Conservation (phyloP, 2,888 invertebrate species). For the Xylocampa areola region DNA sequence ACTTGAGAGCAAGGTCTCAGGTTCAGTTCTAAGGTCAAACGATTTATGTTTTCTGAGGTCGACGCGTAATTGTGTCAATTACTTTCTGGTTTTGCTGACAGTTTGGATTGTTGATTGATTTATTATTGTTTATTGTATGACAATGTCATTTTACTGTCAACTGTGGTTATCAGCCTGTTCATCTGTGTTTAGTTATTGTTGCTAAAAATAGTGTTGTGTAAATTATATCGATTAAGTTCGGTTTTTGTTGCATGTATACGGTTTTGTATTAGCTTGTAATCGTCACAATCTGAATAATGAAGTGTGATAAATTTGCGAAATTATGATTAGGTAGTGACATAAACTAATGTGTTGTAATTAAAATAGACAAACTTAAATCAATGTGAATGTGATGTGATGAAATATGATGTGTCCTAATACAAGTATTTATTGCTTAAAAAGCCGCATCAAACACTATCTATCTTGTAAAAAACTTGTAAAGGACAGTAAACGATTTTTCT, state of each 20-base stretch:
- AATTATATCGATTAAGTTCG: neutral
- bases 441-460: too few relatives aligned
- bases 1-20: conserved; percentile 48
- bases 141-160: conserved; percentile 34
- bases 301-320: too few relatives aligned
- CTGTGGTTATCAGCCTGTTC: conserved; percentile 13
- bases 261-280: too few relatives aligned
- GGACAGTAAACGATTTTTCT: too few relatives aligned
- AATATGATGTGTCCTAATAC: too few relatives aligned
- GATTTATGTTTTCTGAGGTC: conserved; percentile 55
- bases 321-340: too few relatives aligned
- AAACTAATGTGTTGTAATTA: too few relatives aligned
- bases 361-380: too few relatives aligned
- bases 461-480: too few relatives aligned
- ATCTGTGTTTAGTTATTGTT: conserved; percentile 24
- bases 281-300: too few relatives aligned
- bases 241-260: neutral
- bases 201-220: neutral
- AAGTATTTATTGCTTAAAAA: too few relatives aligned
- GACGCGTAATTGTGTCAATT: conserved; percentile 57
- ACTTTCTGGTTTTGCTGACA: conserved; percentile 58
- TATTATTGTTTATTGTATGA: conserved; percentile 44
- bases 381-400: too few relatives aligned
- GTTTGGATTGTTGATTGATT: conserved; percentile 52
- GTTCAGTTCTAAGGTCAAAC: conserved; percentile 56